Percentiles rank a stretch among this genome's conserved stretches.
Evolutionary conservation across 2,888 invertebrate genomes (phyloP).

Genomic region (Aleiodes alternator): DNA sequence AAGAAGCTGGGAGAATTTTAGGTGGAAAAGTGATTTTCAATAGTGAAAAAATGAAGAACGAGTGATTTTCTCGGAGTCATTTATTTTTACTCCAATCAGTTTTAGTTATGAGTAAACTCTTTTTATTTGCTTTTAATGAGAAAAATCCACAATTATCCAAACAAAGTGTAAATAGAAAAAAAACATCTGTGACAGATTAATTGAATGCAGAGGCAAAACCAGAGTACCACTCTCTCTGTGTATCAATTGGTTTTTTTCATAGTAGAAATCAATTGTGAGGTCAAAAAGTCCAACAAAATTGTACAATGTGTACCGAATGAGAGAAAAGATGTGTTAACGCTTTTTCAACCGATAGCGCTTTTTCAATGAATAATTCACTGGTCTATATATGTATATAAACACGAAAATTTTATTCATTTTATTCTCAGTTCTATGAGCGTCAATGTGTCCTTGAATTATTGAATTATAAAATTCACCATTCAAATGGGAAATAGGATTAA

Average conservation of each 20-base stretch:
- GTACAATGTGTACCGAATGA: background rate
- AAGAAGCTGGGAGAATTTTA: too few species aligned
- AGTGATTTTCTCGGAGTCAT: too few species aligned
- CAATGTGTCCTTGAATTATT: too few species aligned
- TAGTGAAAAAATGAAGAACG: too few species aligned
- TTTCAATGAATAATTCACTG: background rate
- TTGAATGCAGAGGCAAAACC: background rate
- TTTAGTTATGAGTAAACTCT: background rate
- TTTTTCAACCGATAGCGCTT: too few species aligned
- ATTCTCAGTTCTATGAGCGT: background rate
- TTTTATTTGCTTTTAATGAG: background rate
- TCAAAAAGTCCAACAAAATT: background rate
- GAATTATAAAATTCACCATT: too few species aligned
- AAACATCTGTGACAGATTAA: background rate
- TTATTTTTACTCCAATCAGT: too few species aligned
- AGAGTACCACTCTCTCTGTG: background rate
- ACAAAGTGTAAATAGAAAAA: background rate
- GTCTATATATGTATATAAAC: background rate
- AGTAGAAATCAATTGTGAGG: conserved; percentile 5
- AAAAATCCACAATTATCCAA: background rate
- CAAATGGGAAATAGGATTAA: too few species aligned
- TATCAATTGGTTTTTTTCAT: conserved; percentile 6
- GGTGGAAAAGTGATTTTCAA: too few species aligned
- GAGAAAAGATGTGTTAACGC: too few species aligned
- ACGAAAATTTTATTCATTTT: background rate